Conservation (phyloP, 2,888 invertebrate species). For the Chrysolina haemoptera region DNA sequence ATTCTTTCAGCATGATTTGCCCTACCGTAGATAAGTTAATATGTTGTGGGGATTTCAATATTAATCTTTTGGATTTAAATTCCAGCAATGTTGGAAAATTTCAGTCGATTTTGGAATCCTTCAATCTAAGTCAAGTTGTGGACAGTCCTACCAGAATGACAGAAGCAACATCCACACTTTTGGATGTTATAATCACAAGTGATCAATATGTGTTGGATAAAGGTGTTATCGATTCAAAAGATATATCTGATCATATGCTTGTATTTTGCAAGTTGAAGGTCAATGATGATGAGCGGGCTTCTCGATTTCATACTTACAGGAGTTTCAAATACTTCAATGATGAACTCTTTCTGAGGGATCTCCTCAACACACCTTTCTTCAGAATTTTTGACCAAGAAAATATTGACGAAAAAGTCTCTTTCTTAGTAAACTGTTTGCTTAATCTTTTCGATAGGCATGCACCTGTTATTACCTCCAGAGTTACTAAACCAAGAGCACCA, state of each 20-base stretch:
- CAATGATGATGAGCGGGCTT: background rate
- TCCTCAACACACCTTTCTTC: background rate
- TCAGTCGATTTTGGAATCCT: background rate
- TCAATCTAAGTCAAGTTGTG: constrained; percentile 15
- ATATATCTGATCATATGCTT: background rate
- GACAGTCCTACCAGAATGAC: constrained; percentile 11
- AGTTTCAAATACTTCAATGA: constrained; percentile 2
- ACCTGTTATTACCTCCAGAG: background rate
- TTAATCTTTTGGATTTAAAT: constrained; percentile 3
- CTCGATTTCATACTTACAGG: background rate
- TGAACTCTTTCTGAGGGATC: background rate
- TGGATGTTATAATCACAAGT: constrained; percentile 10
- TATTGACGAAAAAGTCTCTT: constrained; percentile 1
- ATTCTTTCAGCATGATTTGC: background rate
- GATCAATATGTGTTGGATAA: background rate
- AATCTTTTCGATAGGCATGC: background rate
- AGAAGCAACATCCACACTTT: background rate
- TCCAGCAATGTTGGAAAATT: background rate
- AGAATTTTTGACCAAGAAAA: constrained; percentile 7
- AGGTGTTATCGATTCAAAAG: background rate
- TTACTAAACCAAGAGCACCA: background rate
- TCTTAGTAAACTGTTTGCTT: background rate
- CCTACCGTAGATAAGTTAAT: constrained; percentile 1
- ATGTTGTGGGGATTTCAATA: constrained; percentile 16
- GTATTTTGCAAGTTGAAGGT: constrained; percentile 2